Conservation (phyloP, 2,113 vertebrate genomes). For the Tamias sibiricus region DNA sequence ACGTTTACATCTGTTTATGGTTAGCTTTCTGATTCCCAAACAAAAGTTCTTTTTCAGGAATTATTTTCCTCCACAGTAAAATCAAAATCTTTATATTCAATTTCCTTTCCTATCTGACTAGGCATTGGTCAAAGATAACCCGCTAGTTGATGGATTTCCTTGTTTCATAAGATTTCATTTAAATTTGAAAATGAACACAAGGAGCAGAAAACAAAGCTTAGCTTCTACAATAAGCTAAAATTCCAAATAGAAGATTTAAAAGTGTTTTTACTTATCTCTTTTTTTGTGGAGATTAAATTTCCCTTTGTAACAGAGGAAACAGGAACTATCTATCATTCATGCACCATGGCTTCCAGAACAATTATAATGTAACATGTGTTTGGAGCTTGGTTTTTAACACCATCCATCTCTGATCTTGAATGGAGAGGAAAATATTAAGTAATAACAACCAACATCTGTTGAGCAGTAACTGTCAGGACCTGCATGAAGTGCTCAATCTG, state of each 20-base stretch:
- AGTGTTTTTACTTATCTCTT: neutral
- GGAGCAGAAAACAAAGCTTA: slow-evolving; percentile 41
- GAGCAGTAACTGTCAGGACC: neutral
- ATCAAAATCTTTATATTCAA: neutral
- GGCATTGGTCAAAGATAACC: neutral
- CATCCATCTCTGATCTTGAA: neutral
- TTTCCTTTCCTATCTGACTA: neutral
- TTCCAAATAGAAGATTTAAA: neutral
- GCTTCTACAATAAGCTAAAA: neutral
- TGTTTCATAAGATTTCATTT: neutral
- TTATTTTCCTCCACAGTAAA: neutral
- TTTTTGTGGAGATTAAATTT: neutral
- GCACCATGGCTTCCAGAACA: neutral
- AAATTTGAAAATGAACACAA: neutral
- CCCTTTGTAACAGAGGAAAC: neutral
- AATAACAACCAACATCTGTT: neutral
- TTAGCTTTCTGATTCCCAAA: neutral
- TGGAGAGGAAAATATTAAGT: neutral
- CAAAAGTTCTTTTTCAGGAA: neutral
- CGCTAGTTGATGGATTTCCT: neutral
- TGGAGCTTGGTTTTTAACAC: slow-evolving; percentile 17
- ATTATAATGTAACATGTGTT: neutral
- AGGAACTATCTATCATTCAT: neutral
- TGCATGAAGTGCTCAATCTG: neutral
- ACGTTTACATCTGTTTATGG: neutral